Evolutionary conservation across 2,888 invertebrate species (phyloP).

Genomic region (Acheta domesticus): DNA sequence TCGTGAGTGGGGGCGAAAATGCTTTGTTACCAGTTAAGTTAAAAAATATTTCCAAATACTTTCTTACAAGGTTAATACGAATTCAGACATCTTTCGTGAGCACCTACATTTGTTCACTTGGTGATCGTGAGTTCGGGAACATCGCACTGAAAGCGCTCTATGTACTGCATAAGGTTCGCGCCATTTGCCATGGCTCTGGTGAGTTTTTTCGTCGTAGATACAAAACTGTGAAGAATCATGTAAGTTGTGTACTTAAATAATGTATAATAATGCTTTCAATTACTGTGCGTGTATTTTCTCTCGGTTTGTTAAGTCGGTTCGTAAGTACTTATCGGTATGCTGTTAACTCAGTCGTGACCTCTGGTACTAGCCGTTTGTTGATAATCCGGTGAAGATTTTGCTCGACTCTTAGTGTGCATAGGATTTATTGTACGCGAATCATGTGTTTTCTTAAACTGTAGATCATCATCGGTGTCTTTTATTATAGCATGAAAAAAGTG

Average conservation of each 20-base stretch:
- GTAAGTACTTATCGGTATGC: not conserved
- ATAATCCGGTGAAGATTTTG: not conserved
- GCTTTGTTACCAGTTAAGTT: no score
- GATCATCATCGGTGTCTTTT: not conserved
- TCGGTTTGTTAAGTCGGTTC: conserved; percentile 25
- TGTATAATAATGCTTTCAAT: not conserved
- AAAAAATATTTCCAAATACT: no score
- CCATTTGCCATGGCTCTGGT: conserved; percentile 53
- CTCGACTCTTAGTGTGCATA: not conserved
- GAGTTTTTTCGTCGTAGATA: conserved; percentile 42
- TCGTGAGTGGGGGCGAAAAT: no score
- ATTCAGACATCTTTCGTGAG: no score
- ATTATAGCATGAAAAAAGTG: not conserved
- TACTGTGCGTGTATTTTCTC: conserved; percentile 26
- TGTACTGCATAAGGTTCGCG: conserved; percentile 42
- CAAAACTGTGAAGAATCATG: conserved; percentile 5
- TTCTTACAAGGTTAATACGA: no score
- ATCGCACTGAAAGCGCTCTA: conserved; percentile 11
- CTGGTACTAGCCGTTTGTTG: conserved; percentile 21
- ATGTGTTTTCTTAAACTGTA: not conserved
- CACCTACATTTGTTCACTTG: not conserved
- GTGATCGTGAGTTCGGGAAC: not conserved
- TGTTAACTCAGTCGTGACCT: conserved; percentile 7
- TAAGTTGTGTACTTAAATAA: conserved; percentile 19
- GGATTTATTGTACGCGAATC: not conserved